These are phyloP conservation scores for Malurus cyaneus DNA, from an alignment of 2,113 vertebrate species.

Conservation along the genomic window DNA sequence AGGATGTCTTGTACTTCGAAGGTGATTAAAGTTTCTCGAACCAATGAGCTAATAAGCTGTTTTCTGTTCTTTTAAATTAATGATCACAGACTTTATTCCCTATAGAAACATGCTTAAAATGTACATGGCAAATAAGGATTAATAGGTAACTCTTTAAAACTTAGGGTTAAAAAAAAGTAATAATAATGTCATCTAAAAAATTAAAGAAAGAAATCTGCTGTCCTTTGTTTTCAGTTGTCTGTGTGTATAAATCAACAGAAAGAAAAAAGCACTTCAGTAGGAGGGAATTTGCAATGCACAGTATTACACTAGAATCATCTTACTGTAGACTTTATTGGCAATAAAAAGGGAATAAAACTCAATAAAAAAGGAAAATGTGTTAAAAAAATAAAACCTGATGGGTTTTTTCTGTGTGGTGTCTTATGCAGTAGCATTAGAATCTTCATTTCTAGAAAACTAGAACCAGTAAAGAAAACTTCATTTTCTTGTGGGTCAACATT, in stretches of 20 bases:
- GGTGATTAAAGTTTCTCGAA: background rate
- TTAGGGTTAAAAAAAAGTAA: background rate
- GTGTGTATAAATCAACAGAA: background rate
- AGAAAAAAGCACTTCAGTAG: background rate
- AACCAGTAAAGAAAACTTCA: background rate
- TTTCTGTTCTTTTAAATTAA: background rate
- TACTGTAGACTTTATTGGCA: constrained; percentile 16
- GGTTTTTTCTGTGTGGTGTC: background rate
- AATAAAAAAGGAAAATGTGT: constrained; percentile 2
- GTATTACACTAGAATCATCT: background rate
- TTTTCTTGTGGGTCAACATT: background rate
- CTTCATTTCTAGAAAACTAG: background rate
- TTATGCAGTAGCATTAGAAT: background rate
- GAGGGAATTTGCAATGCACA: background rate
- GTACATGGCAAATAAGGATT: background rate
- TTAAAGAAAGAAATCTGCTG: background rate
- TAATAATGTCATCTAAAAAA: background rate
- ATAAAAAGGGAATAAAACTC: constrained; percentile 46
- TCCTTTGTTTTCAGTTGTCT: background rate
- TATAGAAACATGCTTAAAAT: background rate
- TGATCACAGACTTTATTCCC: background rate
- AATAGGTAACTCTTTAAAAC: background rate
- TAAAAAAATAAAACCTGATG: background rate
- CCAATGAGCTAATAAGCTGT: background rate
- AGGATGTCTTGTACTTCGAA: background rate